Evolutionary conservation across 2,888 invertebrate genomes (phyloP).

Genomic region (Embidobia sp.): DNA sequence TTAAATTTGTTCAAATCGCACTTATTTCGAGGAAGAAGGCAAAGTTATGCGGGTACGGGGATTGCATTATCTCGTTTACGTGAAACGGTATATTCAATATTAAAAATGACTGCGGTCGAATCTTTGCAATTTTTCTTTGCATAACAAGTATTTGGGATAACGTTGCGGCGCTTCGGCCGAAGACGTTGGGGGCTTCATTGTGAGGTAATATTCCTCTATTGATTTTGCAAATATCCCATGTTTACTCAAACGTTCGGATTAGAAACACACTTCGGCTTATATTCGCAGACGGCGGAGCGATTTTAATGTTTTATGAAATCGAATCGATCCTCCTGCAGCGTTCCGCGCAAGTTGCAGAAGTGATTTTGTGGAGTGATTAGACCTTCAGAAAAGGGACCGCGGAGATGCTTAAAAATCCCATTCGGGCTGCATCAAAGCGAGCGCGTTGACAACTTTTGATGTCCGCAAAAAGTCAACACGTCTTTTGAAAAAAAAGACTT

Average conservation of each 20-base stretch:
- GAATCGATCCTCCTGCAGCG: conserved; percentile 7
- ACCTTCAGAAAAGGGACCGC: conserved; percentile 30
- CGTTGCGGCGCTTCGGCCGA: no score
- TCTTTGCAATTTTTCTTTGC: no score
- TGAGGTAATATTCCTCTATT: conserved; percentile 24
- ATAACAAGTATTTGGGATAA: no score
- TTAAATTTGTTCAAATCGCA: no score
- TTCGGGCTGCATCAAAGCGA: conserved; percentile 24
- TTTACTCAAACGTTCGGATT: conserved; percentile 25
- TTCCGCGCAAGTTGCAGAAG: conserved; percentile 24
- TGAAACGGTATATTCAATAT: no score
- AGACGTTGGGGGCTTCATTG: conserved; percentile 8
- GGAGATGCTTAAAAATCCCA: conserved; percentile 36
- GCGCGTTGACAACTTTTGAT: conserved; percentile 17
- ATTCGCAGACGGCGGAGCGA: conserved; percentile 6
- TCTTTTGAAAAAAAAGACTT: no score
- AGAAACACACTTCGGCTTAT: conserved; percentile 4
- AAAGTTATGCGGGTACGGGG: no score
- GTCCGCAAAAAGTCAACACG: no score
- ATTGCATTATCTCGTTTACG: no score
- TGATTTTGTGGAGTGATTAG: conserved; percentile 39
- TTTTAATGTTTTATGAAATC: conserved; percentile 39
- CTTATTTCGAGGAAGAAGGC: no score
- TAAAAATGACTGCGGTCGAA: no score
- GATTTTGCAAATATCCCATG: conserved; percentile 30